Evolutionary conservation across 2,888 invertebrate species (phyloP), one percentile per base, ranked within the genome.

Genomic region (Dinocampus coccinellae): DNA sequence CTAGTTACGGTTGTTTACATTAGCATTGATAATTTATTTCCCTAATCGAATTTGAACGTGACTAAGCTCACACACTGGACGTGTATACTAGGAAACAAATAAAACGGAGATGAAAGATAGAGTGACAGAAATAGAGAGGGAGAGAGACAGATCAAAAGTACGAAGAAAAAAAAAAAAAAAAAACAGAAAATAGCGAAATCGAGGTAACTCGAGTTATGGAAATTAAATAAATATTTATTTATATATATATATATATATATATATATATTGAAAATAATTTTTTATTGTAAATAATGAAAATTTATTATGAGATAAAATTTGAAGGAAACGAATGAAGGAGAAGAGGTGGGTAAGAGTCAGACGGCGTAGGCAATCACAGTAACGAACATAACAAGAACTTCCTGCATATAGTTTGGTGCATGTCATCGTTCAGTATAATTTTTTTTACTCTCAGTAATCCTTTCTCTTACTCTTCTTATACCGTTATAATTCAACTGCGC

Each of bases 331-430:
- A 57, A 69, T 3, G 16, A 57, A 57, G 47, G 57, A 42, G n/a
- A 52, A 58, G 33, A 63, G 52, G 20, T 16, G 26, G 20, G 47
- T n/a, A 42, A 52, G 55, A 70, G 57, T 57, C 26, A 58, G 36
- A 68, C 62, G 58, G 65, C 69, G 29, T 62, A 42, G 60, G 65
- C 70, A 83, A 84, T 84, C 82, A 81, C 73, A 69, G 76, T 78
- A 84, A 83, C 81, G 80, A 81, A 81, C 81, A 83, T 81, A 83
- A 84, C 79, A 81, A 84, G 84, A 78, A 80, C 80, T 84, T 84
- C 84, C 84, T 81, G 84, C 79, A 60, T 52, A 64, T 74, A 66
- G 68, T 76, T 70, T 70, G 70, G 69, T 72, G 29, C 58, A 62
- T 53, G 42, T 47, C 26, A 53, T 53, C 36, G 55, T 61, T 64